Percentiles rank a stretch among this genome's conserved stretches.
Conservation (phyloP, 2,797 vertebrate species). For the Chiroxiphia lanceolata region DNA sequence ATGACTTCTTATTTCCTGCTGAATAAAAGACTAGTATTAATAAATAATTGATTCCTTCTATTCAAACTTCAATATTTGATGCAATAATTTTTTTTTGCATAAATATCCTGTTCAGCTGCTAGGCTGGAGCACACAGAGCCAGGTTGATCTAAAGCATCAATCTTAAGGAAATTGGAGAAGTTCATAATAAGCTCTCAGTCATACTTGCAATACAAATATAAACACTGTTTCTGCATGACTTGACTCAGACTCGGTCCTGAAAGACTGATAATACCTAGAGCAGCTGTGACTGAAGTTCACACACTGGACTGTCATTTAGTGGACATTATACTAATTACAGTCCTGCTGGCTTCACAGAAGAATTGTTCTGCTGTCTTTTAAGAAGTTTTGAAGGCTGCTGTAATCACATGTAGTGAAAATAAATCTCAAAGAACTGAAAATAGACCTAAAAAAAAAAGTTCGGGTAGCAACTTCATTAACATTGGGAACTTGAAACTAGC, state of each 20-base stretch:
- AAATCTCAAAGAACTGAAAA: background rate
- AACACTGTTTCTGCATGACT: constrained; percentile 9
- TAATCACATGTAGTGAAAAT: background rate
- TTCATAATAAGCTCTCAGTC: background rate
- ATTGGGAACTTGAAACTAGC: background rate
- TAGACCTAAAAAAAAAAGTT: background rate
- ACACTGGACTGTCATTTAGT: background rate
- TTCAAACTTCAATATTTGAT: background rate
- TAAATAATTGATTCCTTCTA: background rate
- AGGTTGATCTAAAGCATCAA: background rate
- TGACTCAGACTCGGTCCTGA: background rate
- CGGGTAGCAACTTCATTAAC: background rate
- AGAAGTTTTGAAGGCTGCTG: background rate
- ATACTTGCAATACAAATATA: constrained; percentile 13
- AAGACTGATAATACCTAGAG: constrained; percentile 5
- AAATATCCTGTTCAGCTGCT: background rate
- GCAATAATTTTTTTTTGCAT: background rate
- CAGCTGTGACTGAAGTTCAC: constrained; percentile 26
- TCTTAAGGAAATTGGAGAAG: background rate
- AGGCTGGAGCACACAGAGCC: background rate
- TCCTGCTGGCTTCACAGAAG: background rate
- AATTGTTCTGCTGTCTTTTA: background rate
- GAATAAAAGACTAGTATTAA: background rate
- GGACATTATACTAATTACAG: constrained; percentile 8
- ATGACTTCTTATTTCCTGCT: background rate